A percentile compares a stretch with the other conserved stretches of the same genome.
phyloP scores from a whole-genome alignment of 2,888 invertebrate genomes.

The Acronicta leporina region DNA sequence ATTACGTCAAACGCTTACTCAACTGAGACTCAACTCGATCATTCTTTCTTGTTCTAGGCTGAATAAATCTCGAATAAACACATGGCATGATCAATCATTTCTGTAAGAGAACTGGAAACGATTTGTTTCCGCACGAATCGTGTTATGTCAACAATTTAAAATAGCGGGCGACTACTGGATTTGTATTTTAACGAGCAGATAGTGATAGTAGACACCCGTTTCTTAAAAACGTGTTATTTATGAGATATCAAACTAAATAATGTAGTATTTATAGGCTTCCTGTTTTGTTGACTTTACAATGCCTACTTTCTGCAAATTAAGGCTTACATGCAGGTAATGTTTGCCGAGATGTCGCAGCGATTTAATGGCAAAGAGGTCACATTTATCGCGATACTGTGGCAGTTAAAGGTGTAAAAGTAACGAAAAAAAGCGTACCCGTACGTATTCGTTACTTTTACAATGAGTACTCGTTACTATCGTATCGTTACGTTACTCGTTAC shows the following conservation, averaged over 20 bases:
- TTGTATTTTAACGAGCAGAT: slow-evolving; percentile 51
- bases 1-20: slow-evolving; percentile 49
- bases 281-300: slow-evolving; percentile 18
- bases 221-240: slow-evolving; percentile 45
- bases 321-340: slow-evolving; percentile 5
- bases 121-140: slow-evolving; percentile 60
- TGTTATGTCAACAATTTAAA: slow-evolving; percentile 62
- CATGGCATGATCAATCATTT: slow-evolving; percentile 58
- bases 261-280: slow-evolving; percentile 31
- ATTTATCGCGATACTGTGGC: slow-evolving; percentile 14
- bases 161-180: slow-evolving; percentile 63
- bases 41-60: slow-evolving; percentile 40
- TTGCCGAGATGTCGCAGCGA: slow-evolving; percentile 7
- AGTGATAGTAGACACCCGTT: slow-evolving; percentile 53
- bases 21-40: slow-evolving; percentile 34
- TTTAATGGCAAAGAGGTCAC: slow-evolving; percentile 16
- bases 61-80: too few relatives aligned
- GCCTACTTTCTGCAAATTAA: slow-evolving; percentile 24
- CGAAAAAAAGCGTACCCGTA: too few relatives aligned
- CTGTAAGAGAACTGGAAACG: slow-evolving; percentile 49
- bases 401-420: too few relatives aligned
- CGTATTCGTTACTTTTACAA: too few relatives aligned
- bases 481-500: too few relatives aligned
- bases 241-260: slow-evolving; percentile 21
- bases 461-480: too few relatives aligned